Percentiles rank a stretch among this genome's conserved stretches.
Evolutionary conservation across 1,140 invertebrate genomes (phyloP).

Genomic region (Cataglyphis hispanica): DNA sequence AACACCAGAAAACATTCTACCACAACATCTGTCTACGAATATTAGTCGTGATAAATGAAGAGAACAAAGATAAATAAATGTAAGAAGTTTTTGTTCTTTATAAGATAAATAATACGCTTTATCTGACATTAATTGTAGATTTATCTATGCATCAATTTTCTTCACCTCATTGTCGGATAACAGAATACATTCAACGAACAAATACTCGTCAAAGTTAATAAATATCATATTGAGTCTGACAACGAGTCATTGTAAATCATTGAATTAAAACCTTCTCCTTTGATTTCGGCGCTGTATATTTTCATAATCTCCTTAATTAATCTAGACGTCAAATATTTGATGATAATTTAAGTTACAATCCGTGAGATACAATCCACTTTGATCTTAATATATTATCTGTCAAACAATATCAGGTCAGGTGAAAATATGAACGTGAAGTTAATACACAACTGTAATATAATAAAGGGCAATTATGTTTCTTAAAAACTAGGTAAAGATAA

Average conservation of each 20-base stretch:
- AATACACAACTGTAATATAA: not conserved
- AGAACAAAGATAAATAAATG: not conserved
- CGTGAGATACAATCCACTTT: not conserved
- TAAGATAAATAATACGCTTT: not conserved
- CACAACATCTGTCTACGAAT: constrained; percentile 3
- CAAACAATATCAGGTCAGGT: not conserved
- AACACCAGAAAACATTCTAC: constrained; percentile 67
- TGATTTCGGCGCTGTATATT: not conserved
- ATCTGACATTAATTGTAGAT: not conserved
- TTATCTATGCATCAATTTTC: not conserved
- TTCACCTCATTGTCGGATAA: not conserved
- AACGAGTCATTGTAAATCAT: not conserved
- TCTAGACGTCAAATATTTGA: not conserved
- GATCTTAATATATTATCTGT: constrained; percentile 19
- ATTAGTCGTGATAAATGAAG: not conserved
- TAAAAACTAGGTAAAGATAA: constrained; percentile 13
- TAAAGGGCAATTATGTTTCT: not conserved
- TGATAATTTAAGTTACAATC: not conserved
- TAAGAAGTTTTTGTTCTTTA: not conserved
- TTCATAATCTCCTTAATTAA: constrained; percentile 18
- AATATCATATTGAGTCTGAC: not conserved
- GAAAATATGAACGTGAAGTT: not conserved
- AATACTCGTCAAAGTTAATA: not conserved
- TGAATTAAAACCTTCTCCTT: not conserved
- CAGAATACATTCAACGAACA: not conserved